phyloP scores from a whole-genome alignment of 2,797 vertebrate species.

The Gymnopithys bicolor region DNA sequence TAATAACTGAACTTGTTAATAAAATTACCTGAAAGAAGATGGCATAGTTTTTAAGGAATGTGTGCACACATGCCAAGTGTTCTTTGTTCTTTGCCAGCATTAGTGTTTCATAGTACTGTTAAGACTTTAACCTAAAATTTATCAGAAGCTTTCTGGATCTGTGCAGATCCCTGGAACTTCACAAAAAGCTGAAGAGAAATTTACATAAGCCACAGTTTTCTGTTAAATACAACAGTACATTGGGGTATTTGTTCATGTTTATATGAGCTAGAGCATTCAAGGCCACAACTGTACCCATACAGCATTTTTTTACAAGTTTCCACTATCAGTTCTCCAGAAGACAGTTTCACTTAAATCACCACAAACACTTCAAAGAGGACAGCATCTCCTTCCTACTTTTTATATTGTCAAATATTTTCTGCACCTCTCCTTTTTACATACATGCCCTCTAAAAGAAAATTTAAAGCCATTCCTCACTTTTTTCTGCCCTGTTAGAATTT shows the following conservation, averaged over 20 bases:
- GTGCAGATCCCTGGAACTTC: not conserved
- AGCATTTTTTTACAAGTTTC: not conserved
- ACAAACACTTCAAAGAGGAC: not conserved
- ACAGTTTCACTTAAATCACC: not conserved
- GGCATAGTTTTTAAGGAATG: not conserved
- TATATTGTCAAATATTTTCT: not conserved
- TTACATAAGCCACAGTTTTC: not conserved
- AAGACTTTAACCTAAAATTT: not conserved
- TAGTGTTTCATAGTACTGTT: not conserved
- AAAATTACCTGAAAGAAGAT: not conserved
- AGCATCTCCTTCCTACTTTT: not conserved
- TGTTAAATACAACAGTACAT: not conserved
- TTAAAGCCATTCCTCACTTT: not conserved
- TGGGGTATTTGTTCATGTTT: not conserved
- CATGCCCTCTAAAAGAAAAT: not conserved
- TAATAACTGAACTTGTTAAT: not conserved
- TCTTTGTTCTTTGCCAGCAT: not conserved
- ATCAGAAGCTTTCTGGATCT: not conserved
- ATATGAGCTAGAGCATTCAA: not conserved
- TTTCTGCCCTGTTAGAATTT: not conserved
- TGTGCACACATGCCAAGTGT: not conserved
- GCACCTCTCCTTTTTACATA: not conserved
- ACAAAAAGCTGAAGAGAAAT: not conserved
- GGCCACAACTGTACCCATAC: not conserved
- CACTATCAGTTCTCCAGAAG: fast-evolving